Conservation (phyloP, 2,113 vertebrate genomes). For the Oncorhynchus gorbuscha region DNA sequence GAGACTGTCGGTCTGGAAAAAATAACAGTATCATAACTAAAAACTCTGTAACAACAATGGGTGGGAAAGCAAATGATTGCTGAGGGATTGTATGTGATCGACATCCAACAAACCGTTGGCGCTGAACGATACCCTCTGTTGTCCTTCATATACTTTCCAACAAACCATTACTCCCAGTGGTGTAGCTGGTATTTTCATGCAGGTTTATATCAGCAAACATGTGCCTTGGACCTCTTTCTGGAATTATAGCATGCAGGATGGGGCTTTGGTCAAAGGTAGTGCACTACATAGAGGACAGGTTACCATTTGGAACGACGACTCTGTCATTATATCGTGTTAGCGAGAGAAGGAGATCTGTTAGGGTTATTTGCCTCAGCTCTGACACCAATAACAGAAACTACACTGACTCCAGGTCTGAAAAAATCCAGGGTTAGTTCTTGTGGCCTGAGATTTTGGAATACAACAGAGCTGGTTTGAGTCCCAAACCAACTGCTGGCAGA, state of each 20-base stretch:
- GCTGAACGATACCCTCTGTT: conserved; percentile 34
- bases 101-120: conserved; percentile 48
- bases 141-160: conserved; percentile 54
- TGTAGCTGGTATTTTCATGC: conserved; percentile 46
- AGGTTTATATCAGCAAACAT: conserved; percentile 46
- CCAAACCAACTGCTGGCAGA: too few species aligned
- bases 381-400: conserved; percentile 42
- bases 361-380: conserved; percentile 37
- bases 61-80: conserved; percentile 57
- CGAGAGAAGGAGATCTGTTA: conserved; percentile 19
- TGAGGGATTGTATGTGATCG: conserved; percentile 56
- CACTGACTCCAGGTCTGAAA: background rate
- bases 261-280: too few species aligned
- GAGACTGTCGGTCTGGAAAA: conserved; percentile 35
- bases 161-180: conserved; percentile 36
- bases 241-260: conserved; percentile 16
- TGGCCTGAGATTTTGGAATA: too few species aligned
- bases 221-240: conserved; percentile 29
- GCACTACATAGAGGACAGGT: too few species aligned
- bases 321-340: conserved; percentile 23
- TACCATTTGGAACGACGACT: conserved; percentile 19
- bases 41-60: conserved; percentile 38
- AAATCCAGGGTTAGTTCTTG: too few species aligned
- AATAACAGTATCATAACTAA: conserved; percentile 11
- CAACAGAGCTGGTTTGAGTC: too few species aligned